Conservation (phyloP, 2,888 invertebrate species). For the Plagodis pulveraria region DNA sequence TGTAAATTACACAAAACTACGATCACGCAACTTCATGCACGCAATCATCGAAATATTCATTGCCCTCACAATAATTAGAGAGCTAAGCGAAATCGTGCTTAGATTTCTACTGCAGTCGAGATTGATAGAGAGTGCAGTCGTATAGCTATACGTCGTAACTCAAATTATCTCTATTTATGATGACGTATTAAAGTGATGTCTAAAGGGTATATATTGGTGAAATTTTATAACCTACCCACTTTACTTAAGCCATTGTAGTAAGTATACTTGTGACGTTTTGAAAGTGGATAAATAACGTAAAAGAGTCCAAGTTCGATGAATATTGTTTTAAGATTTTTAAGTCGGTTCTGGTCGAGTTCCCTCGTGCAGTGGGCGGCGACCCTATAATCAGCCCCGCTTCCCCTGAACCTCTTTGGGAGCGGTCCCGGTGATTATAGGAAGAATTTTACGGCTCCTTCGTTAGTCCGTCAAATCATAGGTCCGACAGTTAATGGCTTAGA, state of each 20-base stretch:
- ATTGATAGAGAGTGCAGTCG: too few relatives aligned
- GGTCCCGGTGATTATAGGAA: slow-evolving; percentile 73
- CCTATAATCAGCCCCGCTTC: slow-evolving; percentile 71
- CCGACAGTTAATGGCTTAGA: slow-evolving; percentile 62
- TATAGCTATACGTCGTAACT: slow-evolving; percentile 45
- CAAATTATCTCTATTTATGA: slow-evolving; percentile 15
- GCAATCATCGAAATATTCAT: slow-evolving; percentile 55
- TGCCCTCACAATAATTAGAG: slow-evolving; percentile 61
- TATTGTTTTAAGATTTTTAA: slow-evolving; percentile 56
- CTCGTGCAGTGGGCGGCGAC: slow-evolving; percentile 73
- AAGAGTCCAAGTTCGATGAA: slow-evolving; percentile 42
- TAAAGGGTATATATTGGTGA: too few relatives aligned
- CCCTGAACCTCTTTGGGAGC: slow-evolving; percentile 56
- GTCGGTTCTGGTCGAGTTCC: slow-evolving; percentile 53
- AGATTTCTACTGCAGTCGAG: slow-evolving; percentile 40
- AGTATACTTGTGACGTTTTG: slow-evolving; percentile 10
- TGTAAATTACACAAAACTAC: slow-evolving; percentile 39
- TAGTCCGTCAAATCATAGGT: slow-evolving; percentile 80
- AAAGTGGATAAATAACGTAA: slow-evolving; percentile 14
- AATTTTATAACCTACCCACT: too few relatives aligned
- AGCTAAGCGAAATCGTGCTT: slow-evolving; percentile 60
- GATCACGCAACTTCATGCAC: slow-evolving; percentile 55
- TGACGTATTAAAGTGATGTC: too few relatives aligned
- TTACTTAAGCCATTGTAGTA: not conserved
- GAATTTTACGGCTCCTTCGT: slow-evolving; percentile 78